Percentiles rank a stretch among this genome's conserved stretches.
Conservation (phyloP, 2,888 invertebrate genomes). For the Dasypolia templi region DNA sequence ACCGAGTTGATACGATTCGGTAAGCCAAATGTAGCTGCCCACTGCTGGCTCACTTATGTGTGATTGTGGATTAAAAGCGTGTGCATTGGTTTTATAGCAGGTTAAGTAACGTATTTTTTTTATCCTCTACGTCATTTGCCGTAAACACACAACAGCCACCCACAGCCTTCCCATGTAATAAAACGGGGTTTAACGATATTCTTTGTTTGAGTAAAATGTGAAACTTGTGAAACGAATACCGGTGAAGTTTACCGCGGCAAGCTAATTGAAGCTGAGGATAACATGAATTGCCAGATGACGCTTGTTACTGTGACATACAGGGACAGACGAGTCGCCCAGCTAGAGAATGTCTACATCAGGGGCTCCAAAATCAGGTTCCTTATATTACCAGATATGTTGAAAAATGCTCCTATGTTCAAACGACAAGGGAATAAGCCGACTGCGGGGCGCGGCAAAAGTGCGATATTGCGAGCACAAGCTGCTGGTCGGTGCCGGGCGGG, state of each 20-base stretch:
- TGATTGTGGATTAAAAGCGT: background rate
- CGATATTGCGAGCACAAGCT: slow-evolving; percentile 96
- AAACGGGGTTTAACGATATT: background rate
- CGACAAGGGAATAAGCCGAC: slow-evolving; percentile 96
- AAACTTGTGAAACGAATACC: slow-evolving; percentile 99
- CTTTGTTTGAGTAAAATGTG: background rate
- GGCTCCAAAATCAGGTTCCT: slow-evolving; percentile 99
- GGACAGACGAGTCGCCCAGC: slow-evolving; percentile 97
- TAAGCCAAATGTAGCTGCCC: slow-evolving; percentile 25
- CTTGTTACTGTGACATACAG: slow-evolving; percentile 98
- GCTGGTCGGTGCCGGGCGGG: slow-evolving; percentile 92
- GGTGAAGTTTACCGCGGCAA: slow-evolving; percentile 99
- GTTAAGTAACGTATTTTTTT: background rate
- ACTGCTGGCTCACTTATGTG: background rate
- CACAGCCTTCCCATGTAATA: background rate
- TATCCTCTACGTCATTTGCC: background rate
- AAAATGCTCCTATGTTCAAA: slow-evolving; percentile 99
- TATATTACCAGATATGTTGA: slow-evolving; percentile 99
- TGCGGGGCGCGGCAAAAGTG: slow-evolving; percentile 97
- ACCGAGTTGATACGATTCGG: slow-evolving; percentile 27
- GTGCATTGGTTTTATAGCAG: background rate
- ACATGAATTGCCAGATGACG: slow-evolving; percentile 99
- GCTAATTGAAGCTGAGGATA: slow-evolving; percentile 99
- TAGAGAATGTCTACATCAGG: slow-evolving; percentile 99
- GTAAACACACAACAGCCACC: too few species aligned